Conservation (phyloP, 2,888 invertebrate genomes). For the Mystacides longicornis region DNA sequence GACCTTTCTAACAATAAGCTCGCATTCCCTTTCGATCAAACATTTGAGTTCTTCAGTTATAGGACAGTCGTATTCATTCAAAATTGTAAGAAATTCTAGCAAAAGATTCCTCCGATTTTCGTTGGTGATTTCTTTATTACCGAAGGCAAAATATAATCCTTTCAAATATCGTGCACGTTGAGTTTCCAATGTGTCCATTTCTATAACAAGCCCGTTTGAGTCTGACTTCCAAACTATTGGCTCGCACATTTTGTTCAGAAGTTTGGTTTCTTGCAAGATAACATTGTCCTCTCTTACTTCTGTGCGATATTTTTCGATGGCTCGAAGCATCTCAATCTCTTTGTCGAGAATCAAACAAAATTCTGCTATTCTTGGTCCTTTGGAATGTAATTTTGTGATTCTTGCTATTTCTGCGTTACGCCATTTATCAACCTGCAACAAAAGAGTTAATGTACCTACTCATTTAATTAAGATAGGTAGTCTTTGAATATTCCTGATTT, state of each 20-base stretch:
- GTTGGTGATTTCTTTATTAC: constrained; percentile 48
- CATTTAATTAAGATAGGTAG: too few relatives aligned
- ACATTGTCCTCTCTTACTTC: constrained; percentile 53
- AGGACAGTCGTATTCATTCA: constrained; percentile 52
- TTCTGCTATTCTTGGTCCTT: constrained; percentile 63
- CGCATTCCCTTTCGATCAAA: constrained; percentile 65
- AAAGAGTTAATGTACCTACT: too few relatives aligned
- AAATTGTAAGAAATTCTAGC: constrained; percentile 59
- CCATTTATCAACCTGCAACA: constrained; percentile 58
- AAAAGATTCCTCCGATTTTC: constrained; percentile 65
- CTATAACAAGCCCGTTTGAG: constrained; percentile 49
- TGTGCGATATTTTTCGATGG: constrained; percentile 60
- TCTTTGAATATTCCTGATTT: too few relatives aligned
- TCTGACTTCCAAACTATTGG: constrained; percentile 69
- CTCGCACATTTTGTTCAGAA: constrained; percentile 60
- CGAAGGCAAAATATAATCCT: constrained; percentile 63
- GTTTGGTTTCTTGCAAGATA: constrained; percentile 52
- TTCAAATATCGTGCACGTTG: constrained; percentile 71
- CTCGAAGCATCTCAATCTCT: constrained; percentile 61
- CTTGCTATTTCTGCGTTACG: constrained; percentile 55
- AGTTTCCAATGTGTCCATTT: constrained; percentile 75
- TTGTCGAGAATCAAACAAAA: constrained; percentile 63
- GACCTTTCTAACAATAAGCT: constrained; percentile 58
- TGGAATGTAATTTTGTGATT: constrained; percentile 56
- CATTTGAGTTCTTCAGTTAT: constrained; percentile 52